phyloP scores from a whole-genome alignment of 2,888 invertebrate genomes.

The Tridacna gigas region DNA sequence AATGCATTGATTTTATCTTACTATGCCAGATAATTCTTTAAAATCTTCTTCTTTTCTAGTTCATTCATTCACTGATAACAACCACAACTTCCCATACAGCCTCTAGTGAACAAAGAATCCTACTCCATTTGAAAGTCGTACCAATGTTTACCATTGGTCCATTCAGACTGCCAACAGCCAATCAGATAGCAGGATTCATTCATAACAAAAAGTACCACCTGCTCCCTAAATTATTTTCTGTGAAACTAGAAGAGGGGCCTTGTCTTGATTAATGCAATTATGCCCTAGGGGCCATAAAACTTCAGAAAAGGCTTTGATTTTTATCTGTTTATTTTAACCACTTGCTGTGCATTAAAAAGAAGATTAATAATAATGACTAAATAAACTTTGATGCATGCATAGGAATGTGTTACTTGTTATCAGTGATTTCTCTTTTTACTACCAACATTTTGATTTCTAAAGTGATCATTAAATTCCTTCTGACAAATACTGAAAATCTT shows the following conservation, averaged over 20 bases:
- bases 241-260: constrained; percentile 58
- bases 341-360: constrained; percentile 20
- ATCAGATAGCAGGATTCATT: constrained; percentile 56
- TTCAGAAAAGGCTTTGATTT: constrained; percentile 26
- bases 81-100: constrained; percentile 15
- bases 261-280: constrained; percentile 61
- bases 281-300: constrained; percentile 26
- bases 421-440: too few relatives aligned
- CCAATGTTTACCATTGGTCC: constrained; percentile 58
- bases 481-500: too few relatives aligned
- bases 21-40: constrained; percentile 45
- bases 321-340: constrained; percentile 26
- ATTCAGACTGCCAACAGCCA: constrained; percentile 34
- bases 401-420: constrained; percentile 3
- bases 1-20: constrained; percentile 46
- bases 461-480: too few relatives aligned
- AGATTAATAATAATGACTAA: constrained; percentile 24
- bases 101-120: constrained; percentile 54
- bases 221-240: constrained; percentile 48
- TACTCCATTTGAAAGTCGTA: constrained; percentile 64
- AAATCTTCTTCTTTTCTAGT: constrained; percentile 59
- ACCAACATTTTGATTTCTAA: too few relatives aligned
- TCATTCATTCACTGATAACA: constrained; percentile 67
- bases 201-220: constrained; percentile 68
- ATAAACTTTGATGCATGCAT: constrained; percentile 21